Conservation (phyloP, 2,888 invertebrate genomes). For the Steinernema hermaphroditum region DNA sequence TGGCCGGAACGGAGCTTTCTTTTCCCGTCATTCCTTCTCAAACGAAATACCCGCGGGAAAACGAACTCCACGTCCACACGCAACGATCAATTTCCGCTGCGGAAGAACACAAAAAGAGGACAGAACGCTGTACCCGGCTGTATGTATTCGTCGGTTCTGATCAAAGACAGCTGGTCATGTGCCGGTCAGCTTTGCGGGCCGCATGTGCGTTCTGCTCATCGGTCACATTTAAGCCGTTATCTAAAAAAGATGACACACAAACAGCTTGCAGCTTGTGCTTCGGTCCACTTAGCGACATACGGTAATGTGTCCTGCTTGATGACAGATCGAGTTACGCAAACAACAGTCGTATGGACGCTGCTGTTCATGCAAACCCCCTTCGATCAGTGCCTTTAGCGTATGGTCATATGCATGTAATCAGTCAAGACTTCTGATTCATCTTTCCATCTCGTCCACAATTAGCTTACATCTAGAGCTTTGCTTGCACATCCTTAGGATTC, state of each 20-base stretch:
- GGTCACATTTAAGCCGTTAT: background rate
- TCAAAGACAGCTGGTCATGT: constrained; percentile 24
- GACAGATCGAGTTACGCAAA: constrained; percentile 8
- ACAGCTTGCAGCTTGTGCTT: constrained; percentile 17
- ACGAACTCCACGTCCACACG: background rate
- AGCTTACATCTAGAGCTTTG: background rate
- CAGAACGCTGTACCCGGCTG: background rate
- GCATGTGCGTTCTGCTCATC: background rate
- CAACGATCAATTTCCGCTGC: constrained; percentile 6
- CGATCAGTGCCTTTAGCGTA: background rate
- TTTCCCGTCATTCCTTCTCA: background rate
- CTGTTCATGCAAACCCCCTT: background rate
- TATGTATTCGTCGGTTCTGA: background rate
- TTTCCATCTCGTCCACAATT: background rate
- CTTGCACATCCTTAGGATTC: background rate
- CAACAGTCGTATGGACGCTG: background rate
- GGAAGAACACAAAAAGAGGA: background rate
- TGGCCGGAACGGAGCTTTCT: background rate
- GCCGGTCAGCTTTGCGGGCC: background rate
- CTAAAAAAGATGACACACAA: background rate
- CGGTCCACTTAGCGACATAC: constrained; percentile 18
- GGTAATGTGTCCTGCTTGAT: constrained; percentile 1
- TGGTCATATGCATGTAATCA: background rate
- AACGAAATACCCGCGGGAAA: constrained; percentile 23
- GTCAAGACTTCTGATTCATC: background rate